Base-by-base conservation (phyloP, 2,797 vertebrate species). In the Myripristis murdjan region DNA sequence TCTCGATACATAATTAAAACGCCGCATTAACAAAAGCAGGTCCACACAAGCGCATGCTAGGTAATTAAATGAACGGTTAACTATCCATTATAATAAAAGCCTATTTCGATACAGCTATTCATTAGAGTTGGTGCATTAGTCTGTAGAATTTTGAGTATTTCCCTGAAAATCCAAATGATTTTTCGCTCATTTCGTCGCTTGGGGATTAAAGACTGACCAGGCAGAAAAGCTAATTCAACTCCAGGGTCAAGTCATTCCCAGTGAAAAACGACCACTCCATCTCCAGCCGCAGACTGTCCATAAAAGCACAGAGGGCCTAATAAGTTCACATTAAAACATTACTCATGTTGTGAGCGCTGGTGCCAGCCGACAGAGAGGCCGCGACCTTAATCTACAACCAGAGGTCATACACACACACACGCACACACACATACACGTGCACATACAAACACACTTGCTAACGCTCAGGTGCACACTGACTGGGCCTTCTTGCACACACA, bases 261-360 rank as follows among this genome's bases (percentile, higher is more conserved):
- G 24, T 75, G 83, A 78, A 56, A 79, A 79, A 84, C 48, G 66
- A 80, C 44, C 64, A 56, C 66, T 75, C 77, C 57, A 20, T 72
- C 70, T 74, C 16, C 52, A 26, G 74, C 61, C 73, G 66, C 58
- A 57, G 57, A 77, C 64, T 71, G 74, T 78, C 86, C 75, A 70
- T 79, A 43, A 74, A 74, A 49, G 59, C 69, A 44, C 26, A 46
- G 20, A 70, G 57, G 47, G 44, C 49, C 73, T 80, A 64, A 81
- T 86, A 81, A 74, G 77, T 80, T 67, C 73, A 70, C 80, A 84
- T 88, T 77, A 87, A 86, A 82, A 83, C 86, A 89, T 90, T 77
- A 83, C 82, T 89, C 87, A 88, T 90, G 79, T 83, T 72, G 75
- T 67, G 60, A 24, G 28, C 8, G 4, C 62, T n/a, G 11, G 48